Evolutionary conservation across 2,888 invertebrate genomes (phyloP).

Genomic region (Tigriopus californicus): DNA sequence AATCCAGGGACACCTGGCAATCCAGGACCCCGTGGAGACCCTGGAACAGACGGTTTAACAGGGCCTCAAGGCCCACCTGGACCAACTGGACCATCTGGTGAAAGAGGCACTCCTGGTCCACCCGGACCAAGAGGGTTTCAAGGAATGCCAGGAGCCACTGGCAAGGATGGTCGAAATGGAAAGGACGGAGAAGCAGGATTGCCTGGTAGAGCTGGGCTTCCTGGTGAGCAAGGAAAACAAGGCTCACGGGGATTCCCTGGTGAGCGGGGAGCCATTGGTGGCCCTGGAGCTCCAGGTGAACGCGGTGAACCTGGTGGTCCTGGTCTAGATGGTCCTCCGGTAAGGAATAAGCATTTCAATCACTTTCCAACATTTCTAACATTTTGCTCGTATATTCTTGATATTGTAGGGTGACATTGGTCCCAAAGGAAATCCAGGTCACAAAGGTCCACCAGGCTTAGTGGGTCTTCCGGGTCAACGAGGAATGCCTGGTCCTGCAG

Average conservation of each 20-base stretch:
- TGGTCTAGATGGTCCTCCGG: slow-evolving; percentile 41
- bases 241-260: slow-evolving; percentile 52
- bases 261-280: slow-evolving; percentile 39
- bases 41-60: slow-evolving; percentile 40
- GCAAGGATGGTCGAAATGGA: slow-evolving; percentile 51
- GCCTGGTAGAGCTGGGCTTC: slow-evolving; percentile 42
- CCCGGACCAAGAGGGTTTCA: slow-evolving; percentile 61
- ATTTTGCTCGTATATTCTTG: neutral
- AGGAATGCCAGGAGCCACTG: slow-evolving; percentile 54
- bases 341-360: slow-evolving; percentile 20
- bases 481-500: slow-evolving; percentile 44
- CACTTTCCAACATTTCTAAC: neutral
- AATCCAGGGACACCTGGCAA: slow-evolving; percentile 51
- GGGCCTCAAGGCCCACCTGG: slow-evolving; percentile 39
- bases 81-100: slow-evolving; percentile 47
- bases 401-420: neutral
- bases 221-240: slow-evolving; percentile 32
- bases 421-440: slow-evolving; percentile 44
- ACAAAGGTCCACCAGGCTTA: slow-evolving; percentile 46
- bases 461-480: slow-evolving; percentile 49
- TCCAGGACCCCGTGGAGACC: slow-evolving; percentile 55
- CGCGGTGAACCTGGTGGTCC: slow-evolving; percentile 45
- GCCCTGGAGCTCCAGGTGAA: slow-evolving; percentile 42
- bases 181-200: slow-evolving; percentile 58
- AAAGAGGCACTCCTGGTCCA: slow-evolving; percentile 53